A percentile compares a stretch with the other conserved stretches of the same genome.
Conservation (phyloP, 2,888 invertebrate genomes). For the Xestobium rufovillosum region DNA sequence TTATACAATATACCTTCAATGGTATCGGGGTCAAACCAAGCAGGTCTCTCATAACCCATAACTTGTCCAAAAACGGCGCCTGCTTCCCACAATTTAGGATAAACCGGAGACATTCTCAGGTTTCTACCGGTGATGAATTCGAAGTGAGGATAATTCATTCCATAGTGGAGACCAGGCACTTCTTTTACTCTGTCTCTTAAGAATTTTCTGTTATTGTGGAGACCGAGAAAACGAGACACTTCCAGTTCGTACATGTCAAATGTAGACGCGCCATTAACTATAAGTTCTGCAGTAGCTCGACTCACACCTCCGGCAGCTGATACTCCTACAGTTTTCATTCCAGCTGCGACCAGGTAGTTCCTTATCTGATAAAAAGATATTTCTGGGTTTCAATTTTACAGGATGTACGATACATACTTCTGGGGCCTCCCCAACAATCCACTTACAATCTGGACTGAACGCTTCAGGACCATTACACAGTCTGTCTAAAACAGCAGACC, state of each 20-base stretch:
- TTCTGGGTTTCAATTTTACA: conserved; percentile 5
- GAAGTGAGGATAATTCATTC: conserved; percentile 72
- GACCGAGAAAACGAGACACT: conserved; percentile 79
- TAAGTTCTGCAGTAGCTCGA: conserved; percentile 78
- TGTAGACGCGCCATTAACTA: conserved; percentile 71
- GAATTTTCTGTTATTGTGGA: conserved; percentile 93
- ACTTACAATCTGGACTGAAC: conserved; percentile 94
- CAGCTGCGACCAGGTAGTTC: conserved; percentile 88
- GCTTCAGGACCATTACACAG: conserved; percentile 88
- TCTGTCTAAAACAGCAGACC: conserved; percentile 65
- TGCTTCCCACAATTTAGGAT: conserved; percentile 80
- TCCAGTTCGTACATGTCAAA: conserved; percentile 85
- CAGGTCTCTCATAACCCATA: conserved; percentile 95
- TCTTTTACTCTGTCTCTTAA: conserved; percentile 85
- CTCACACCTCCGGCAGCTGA: conserved; percentile 95
- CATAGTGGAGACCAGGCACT: conserved; percentile 84
- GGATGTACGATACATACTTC: conserved; percentile 68
- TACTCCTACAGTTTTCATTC: conserved; percentile 95
- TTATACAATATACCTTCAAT: no score
- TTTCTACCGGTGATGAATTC: conserved; percentile 86
- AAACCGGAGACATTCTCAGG: conserved; percentile 89
- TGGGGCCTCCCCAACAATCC: conserved; percentile 90
- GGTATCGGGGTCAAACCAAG: conserved; percentile 69
- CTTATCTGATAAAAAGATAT: conserved; percentile 53
- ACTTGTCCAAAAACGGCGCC: conserved; percentile 95